A percentile compares a stretch with the other conserved stretches of the same genome.
Conservation (phyloP, 1,140 invertebrate genomes). For the Galleria mellonella region DNA sequence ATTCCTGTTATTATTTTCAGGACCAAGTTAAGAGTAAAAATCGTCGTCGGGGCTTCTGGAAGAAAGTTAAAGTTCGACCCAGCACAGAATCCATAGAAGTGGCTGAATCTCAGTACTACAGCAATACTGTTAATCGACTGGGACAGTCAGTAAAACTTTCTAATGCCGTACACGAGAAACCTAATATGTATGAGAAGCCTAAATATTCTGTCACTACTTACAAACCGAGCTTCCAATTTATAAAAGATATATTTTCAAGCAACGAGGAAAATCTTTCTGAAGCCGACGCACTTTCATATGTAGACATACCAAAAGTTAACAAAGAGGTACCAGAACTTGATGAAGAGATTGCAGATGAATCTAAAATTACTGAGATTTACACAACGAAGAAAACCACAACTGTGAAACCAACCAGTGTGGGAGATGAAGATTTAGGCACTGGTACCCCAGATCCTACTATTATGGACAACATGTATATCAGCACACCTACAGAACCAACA, state of each 20-base stretch:
- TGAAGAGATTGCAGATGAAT: slow-evolving; percentile 14
- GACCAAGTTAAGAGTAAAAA: slow-evolving; percentile 43
- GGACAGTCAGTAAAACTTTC: slow-evolving; percentile 31
- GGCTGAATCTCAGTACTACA: slow-evolving; percentile 79
- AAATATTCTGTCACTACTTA: slow-evolving; percentile 53
- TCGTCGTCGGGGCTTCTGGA: slow-evolving; percentile 79
- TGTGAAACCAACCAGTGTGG: slow-evolving; percentile 29
- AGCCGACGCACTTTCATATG: slow-evolving; percentile 32
- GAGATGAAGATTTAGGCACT: slow-evolving; percentile 61
- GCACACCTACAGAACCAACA: slow-evolving; percentile 39
- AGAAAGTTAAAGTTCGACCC: slow-evolving; percentile 76
- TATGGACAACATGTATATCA: slow-evolving; percentile 37
- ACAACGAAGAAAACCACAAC: slow-evolving; percentile 22
- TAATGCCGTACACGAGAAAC: slow-evolving; percentile 34
- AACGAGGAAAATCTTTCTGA: slow-evolving; percentile 20
- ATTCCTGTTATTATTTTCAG: no score
- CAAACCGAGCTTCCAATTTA: slow-evolving; percentile 51
- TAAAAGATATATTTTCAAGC: slow-evolving; percentile 45
- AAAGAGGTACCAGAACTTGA: slow-evolving; percentile 9
- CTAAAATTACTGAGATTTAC: slow-evolving; percentile 18
- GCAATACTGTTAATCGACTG: slow-evolving; percentile 63
- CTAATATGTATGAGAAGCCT: slow-evolving; percentile 21
- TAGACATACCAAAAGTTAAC: slow-evolving; percentile 51
- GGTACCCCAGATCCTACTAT: slow-evolving; percentile 54
- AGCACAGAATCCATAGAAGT: slow-evolving; percentile 77